Evolutionary conservation across 2,113 vertebrate species (phyloP).

Genomic region (Vulpes lagopus): DNA sequence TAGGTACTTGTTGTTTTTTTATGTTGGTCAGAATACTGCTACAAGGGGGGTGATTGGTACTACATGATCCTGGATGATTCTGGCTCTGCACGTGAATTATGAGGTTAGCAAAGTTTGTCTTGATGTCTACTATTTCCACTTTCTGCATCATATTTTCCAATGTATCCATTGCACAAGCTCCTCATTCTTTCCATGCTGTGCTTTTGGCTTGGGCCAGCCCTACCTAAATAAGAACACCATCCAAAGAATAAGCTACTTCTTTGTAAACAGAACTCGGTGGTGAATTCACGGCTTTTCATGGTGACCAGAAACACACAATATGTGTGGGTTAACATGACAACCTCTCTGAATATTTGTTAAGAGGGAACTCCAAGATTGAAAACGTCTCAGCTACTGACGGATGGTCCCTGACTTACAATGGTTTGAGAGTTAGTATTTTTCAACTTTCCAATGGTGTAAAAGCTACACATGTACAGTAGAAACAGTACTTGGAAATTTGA

Average conservation of each 20-base stretch:
- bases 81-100: rapidly evolving
- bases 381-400: neutral
- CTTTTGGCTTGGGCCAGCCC: neutral
- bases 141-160: neutral
- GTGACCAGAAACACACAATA: neutral
- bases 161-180: rapidly evolving
- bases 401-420: neutral
- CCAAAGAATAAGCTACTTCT: neutral
- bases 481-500: neutral
- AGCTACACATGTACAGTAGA: neutral
- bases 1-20: neutral
- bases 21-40: neutral
- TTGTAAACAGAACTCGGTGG: neutral
- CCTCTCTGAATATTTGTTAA: neutral
- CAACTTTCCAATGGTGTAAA: neutral
- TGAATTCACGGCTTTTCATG: neutral
- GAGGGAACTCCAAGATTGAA: neutral
- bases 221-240: rapidly evolving
- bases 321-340: neutral
- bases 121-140: rapidly evolving
- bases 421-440: neutral
- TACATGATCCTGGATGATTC: no score
- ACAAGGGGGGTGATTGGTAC: rapidly evolving
- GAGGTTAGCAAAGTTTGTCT: neutral
- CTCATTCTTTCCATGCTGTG: rapidly evolving